A percentile compares a stretch with the other conserved stretches of the same genome.
Conservation (phyloP, 2,797 vertebrate genomes). For the Botia almorhae region DNA sequence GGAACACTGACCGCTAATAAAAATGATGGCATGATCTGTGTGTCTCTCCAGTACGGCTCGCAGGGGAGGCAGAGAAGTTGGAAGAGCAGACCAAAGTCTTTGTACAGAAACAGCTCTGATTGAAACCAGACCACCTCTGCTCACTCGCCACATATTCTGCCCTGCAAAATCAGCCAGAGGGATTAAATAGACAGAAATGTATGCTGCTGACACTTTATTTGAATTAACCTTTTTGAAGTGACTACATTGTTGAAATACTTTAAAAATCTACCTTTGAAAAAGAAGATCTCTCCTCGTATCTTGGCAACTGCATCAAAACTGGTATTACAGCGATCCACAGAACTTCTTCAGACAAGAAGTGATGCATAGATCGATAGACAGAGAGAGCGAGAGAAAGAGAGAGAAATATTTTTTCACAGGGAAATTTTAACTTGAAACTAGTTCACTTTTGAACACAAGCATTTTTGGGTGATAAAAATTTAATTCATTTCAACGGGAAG, state of each 20-base stretch:
- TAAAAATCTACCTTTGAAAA: slow-evolving; percentile 77
- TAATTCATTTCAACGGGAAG: not conserved
- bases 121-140: slow-evolving; percentile 70
- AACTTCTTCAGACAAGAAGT: slow-evolving; percentile 50
- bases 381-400: no score
- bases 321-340: slow-evolving; percentile 74
- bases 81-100: slow-evolving; percentile 76
- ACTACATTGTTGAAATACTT: not conserved
- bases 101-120: slow-evolving; percentile 66
- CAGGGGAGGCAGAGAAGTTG: slow-evolving; percentile 67
- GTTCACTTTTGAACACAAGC: not conserved
- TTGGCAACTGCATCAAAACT: slow-evolving; percentile 77
- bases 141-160: slow-evolving; percentile 78
- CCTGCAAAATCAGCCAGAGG: slow-evolving; percentile 61
- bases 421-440: no score
- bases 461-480: not conserved
- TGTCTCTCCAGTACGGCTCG: slow-evolving; percentile 76
- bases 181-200: not conserved
- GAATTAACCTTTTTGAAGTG: not conserved
- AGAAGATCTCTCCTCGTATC: slow-evolving; percentile 80
- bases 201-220: no score
- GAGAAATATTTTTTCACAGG: no score
- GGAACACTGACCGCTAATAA: slow-evolving; percentile 72
- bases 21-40: slow-evolving; percentile 78
- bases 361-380: not conserved